Percentiles rank a stretch among this genome's conserved stretches.
Conservation (phyloP, 2,113 vertebrate genomes). For the Trinectes maculatus region DNA sequence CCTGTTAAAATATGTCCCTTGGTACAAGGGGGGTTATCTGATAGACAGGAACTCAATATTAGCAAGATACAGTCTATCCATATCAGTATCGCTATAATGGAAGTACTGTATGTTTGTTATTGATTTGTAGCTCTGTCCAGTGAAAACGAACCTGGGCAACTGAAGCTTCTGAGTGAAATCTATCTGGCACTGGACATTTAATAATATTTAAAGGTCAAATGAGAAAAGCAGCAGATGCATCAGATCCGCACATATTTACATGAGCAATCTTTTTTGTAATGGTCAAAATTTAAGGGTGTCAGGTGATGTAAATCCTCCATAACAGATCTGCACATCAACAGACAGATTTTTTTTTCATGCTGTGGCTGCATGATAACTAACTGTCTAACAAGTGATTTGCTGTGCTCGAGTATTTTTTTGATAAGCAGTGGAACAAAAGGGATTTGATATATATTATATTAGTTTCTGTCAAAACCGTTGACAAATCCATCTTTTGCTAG, state of each 20-base stretch:
- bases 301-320: background rate
- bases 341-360: conserved; percentile 13
- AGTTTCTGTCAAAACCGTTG: conserved; percentile 8
- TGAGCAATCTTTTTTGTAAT: background rate
- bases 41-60: conserved; percentile 14
- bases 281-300: conserved; percentile 20
- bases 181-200: conserved; percentile 15
- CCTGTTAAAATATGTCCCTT: conserved; percentile 4
- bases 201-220: conserved; percentile 57
- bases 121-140: conserved; percentile 39
- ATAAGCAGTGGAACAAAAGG: conserved; percentile 10
- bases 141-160: conserved; percentile 38
- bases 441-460: conserved; percentile 10
- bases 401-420: background rate
- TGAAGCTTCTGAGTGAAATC: conserved; percentile 22
- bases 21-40: conserved; percentile 17
- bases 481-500: background rate
- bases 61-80: conserved; percentile 20
- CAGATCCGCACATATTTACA: background rate
- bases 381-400: conserved; percentile 13
- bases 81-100: conserved; percentile 35
- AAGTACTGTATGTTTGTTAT: conserved; percentile 47
- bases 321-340: background rate
- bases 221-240: conserved; percentile 9
- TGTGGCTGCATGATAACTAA: conserved; percentile 5